Conservation (phyloP, 2,113 vertebrate species). For the Regulus satrapa region DNA sequence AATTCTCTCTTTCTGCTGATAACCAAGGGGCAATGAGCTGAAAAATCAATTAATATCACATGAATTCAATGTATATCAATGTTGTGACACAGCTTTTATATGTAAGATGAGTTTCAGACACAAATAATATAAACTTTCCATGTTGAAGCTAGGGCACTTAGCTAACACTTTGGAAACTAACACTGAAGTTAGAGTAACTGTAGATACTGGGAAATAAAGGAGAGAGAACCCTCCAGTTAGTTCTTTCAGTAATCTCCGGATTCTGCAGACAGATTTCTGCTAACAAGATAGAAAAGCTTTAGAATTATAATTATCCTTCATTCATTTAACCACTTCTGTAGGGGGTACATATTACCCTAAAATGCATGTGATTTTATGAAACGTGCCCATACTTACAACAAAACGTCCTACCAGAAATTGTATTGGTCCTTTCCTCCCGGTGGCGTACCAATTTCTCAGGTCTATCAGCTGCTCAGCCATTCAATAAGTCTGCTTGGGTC, state of each 20-base stretch:
- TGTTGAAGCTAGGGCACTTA: neutral
- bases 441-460: constrained; percentile 8
- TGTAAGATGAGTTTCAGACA: neutral
- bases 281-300: neutral
- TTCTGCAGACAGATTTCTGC: neutral
- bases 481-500: neutral
- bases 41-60: neutral
- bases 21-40: neutral
- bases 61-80: neutral
- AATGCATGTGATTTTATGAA: neutral
- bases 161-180: neutral
- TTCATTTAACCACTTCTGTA: neutral
- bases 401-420: neutral
- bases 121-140: neutral
- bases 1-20: neutral
- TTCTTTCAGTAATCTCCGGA: neutral
- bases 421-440: neutral
- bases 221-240: neutral
- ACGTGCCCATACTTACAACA: neutral
- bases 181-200: neutral
- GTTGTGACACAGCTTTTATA: neutral
- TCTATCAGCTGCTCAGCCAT: neutral
- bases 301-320: neutral
- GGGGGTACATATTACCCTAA: neutral
- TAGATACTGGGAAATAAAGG: neutral